A percentile compares a stretch with the other conserved stretches of the same genome.
Conservation (phyloP, 2,113 vertebrate genomes). For the Hippocampus abdominalis region DNA sequence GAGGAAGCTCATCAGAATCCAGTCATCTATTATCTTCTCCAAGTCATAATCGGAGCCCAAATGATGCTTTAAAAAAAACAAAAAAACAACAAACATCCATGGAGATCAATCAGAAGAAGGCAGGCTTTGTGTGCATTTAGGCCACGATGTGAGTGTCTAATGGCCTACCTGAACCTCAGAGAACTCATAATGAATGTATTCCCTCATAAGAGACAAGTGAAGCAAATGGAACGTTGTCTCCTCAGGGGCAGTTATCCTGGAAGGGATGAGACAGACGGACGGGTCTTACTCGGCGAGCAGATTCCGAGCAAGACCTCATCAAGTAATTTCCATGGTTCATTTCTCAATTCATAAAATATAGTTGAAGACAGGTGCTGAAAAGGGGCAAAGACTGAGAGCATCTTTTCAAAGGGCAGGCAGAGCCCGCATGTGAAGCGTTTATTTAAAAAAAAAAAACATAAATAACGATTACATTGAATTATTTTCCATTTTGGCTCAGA, state of each 20-base stretch:
- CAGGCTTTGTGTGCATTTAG: not conserved
- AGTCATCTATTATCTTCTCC: slow-evolving; percentile 97
- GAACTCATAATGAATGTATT: slow-evolving; percentile 98
- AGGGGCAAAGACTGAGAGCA: no score
- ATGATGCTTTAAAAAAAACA: slow-evolving; percentile 72
- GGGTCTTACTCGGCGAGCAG: not conserved
- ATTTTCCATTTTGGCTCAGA: no score
- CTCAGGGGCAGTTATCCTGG: slow-evolving; percentile 90
- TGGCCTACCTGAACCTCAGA: slow-evolving; percentile 85
- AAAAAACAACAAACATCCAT: not conserved
- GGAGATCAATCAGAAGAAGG: not conserved
- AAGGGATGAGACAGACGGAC: slow-evolving; percentile 27
- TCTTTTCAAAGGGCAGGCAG: no score
- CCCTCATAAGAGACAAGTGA: slow-evolving; percentile 97
- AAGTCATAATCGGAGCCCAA: slow-evolving; percentile 87
- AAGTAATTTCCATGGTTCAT: no score
- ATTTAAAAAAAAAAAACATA: no score
- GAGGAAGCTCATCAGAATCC: slow-evolving; percentile 99
- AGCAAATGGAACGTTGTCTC: slow-evolving; percentile 98
- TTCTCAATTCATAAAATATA: not conserved
- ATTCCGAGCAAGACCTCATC: not conserved
- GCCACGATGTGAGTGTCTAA: not conserved
- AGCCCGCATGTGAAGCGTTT: no score
- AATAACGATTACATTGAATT: no score
- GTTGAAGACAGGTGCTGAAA: not conserved